Conservation (phyloP, 2,888 invertebrate genomes). For the Hedychridium roseum region DNA sequence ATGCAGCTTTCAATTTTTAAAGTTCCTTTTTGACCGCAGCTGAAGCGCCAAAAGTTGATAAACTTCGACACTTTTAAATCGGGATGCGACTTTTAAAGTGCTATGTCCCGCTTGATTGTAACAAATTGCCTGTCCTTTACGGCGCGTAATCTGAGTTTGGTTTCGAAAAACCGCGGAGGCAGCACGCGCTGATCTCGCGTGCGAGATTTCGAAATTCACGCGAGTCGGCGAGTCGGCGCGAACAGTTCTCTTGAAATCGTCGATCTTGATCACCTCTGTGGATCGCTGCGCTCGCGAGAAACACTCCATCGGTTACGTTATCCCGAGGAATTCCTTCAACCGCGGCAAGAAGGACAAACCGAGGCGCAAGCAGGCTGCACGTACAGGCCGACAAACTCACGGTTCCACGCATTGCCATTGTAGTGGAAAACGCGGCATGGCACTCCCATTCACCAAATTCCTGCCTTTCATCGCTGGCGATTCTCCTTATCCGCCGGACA, state of each 20-base stretch:
- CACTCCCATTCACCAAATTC: conserved; percentile 60
- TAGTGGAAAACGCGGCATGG: conserved; percentile 34
- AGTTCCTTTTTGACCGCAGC: too few species aligned
- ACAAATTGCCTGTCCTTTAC: too few species aligned
- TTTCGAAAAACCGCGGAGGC: not conserved
- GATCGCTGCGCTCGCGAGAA: conserved; percentile 17
- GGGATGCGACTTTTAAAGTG: too few species aligned
- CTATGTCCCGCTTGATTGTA: too few species aligned
- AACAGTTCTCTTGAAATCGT: conserved; percentile 26
- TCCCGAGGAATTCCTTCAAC: conserved; percentile 28
- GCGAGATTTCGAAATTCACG: conserved; percentile 12
- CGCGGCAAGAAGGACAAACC: too few species aligned
- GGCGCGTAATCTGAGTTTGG: too few species aligned
- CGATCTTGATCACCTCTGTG: too few species aligned
- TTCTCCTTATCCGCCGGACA: conserved; percentile 38
- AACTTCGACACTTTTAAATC: too few species aligned
- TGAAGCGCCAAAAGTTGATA: too few species aligned
- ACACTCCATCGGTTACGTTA: conserved; percentile 19
- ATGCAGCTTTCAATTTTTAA: too few species aligned
- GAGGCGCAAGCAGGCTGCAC: too few species aligned
- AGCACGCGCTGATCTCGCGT: conserved; percentile 1
- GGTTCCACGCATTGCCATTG: conserved; percentile 22
- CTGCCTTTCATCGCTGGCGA: conserved; percentile 58
- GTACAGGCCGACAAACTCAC: too few species aligned
- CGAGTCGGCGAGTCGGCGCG: conserved; percentile 2